Percentiles rank a stretch among this genome's conserved stretches.
phyloP scores from a whole-genome alignment of 2,797 vertebrate species.

The Myotis planiceps region DNA sequence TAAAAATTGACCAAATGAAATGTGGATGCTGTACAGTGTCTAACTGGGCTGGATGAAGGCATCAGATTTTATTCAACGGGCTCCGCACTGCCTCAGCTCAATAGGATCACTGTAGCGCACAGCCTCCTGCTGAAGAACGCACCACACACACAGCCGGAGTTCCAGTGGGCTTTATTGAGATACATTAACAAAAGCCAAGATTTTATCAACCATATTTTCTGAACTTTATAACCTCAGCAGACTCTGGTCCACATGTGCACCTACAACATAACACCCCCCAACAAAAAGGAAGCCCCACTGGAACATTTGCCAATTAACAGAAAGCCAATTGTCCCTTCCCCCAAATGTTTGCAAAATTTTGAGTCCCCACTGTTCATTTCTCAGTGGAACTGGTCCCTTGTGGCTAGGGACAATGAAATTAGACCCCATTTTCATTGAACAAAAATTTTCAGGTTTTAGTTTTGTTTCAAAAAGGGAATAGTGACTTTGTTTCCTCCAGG shows the following conservation, averaged over 20 bases:
- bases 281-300: conserved; percentile 85
- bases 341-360: conserved; percentile 79
- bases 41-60: background rate
- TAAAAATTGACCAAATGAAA: background rate
- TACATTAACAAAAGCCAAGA: conserved; percentile 88
- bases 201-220: conserved; percentile 83
- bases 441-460: conserved; percentile 77
- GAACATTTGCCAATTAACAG: conserved; percentile 85
- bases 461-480: conserved; percentile 86
- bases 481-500: conserved; percentile 85
- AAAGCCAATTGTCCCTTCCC: conserved; percentile 84
- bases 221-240: conserved; percentile 69
- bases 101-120: background rate
- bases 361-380: conserved; percentile 77
- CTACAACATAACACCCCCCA: conserved; percentile 80
- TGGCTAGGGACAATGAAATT: conserved; percentile 80
- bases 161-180: conserved; percentile 99
- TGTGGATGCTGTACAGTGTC: rapidly evolving
- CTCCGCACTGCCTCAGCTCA: background rate
- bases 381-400: conserved; percentile 83
- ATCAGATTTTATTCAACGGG: background rate
- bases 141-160: conserved; percentile 80
- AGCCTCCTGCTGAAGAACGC: conserved; percentile 16
- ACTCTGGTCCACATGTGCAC: conserved; percentile 65
- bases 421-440: conserved; percentile 67